Base-by-base conservation (phyloP, 2,113 vertebrate genomes). In the Leuciscus idus region DNA sequence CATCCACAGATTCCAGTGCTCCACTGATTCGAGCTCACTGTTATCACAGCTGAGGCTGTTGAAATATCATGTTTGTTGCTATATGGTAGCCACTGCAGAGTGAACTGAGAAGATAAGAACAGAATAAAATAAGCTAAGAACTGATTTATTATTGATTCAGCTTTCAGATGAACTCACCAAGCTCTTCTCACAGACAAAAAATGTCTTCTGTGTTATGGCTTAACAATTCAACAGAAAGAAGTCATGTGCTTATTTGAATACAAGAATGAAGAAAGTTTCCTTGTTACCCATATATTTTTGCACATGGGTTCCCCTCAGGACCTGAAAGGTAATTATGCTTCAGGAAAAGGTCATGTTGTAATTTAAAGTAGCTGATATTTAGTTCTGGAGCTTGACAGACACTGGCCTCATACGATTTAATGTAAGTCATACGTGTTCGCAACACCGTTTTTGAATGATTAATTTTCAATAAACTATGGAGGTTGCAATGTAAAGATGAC, bases 1-100 rank as follows among this genome's bases (percentile, higher is more conserved):
- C 87, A 88, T 73, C 19, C 90, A 19, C 70, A 87, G 82, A 87
- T 77, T 33, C 85, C 48, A 6, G 83, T 82, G 61, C 80, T 85
- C 83, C 87, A 87, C 43, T 89, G 77, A 21, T 75, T 79, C 2
- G 66, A 43, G 2, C 88, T 70, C 17, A 76, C n/a, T 7, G 19
- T 1, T 1, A 79, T 77, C 66, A 76, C 1, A 74, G 6, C 26
- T 66, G 64, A 76, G 73, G 48, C 30, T 74, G 64, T 23, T 55
- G 30, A 75, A 75, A 4, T 26, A 64, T 23, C 13, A 74, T 9
- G 68, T 70, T 26, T 74, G 19, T 52, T 10, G 68, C 70, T 50
- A 39, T 36, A 62, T 3, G 21, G 21, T 8, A 11, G 26, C 64
- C 48, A 43, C n/a, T 57, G 46, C 26, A 59, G 21, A 13, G 9